Base-by-base conservation (phyloP, 2,113 vertebrate species). In the Pygathrix nemaeus region DNA sequence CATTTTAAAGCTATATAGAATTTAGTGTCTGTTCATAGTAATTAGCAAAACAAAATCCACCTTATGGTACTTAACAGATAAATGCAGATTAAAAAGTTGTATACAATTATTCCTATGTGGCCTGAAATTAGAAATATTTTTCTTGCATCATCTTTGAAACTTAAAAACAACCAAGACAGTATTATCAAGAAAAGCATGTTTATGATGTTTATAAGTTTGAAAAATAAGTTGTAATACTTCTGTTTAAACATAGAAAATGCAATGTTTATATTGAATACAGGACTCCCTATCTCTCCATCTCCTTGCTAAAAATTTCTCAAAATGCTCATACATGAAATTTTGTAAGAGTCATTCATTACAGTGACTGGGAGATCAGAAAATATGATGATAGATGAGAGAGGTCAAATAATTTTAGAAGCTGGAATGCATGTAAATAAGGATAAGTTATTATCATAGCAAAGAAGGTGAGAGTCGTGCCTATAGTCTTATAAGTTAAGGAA, bases 11-110 rank as follows among this genome's bases (percentile, higher is more conserved):
- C 32, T 85, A 8, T 81, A n/a, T 30, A 86, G 38, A 93, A 96
- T 93, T 93, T 76, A 94, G 27, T 68, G 18, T 50, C 14, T 95
- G 2, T 86, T 78, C 55, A 59, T 81, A 91, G 17, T 48, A 93
- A 94, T 88, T 96, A 96, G 27, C 43, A 94, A 90, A 90, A 86
- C 55, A 90, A 92, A 95, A 81, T 50, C 4, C 8, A 76, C 40
- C 20, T 61, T 57, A 50, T 88, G 7, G 30, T 72, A 79, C 35
- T 94, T 84, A 23, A 90, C 35, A 72, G 75, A 68, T 50, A 92
- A 92, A 75, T 32, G 16, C 32, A 90, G 18, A 91, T 90, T 89
- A 83, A 76, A 93, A 86, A 78, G 6, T 35, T 78, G 1, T n/a
- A 78, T 72, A 72, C 0, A 8, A 80, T 83, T 94, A 40, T 12